phyloP scores from a whole-genome alignment of 1,140 invertebrate genomes.

The Luehdorfia chinensis region DNA sequence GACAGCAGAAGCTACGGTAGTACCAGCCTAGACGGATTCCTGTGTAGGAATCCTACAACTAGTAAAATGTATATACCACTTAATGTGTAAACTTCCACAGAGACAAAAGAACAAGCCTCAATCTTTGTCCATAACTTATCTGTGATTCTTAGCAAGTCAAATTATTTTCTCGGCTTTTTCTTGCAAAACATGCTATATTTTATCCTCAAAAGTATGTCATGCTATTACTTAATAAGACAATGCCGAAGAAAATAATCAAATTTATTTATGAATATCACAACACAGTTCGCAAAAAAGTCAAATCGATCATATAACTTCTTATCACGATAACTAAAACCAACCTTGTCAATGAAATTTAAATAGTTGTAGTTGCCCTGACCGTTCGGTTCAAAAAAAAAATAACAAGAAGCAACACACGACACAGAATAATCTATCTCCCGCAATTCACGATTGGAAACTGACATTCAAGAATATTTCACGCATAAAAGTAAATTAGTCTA shows the following conservation, averaged over 20 bases:
- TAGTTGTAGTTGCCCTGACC: no score
- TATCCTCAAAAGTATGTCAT: not conserved
- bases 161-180: no score
- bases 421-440: slow-evolving; percentile 13
- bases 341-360: no score
- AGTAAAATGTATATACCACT: no score
- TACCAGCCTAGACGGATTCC: no score
- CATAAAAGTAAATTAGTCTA: slow-evolving; percentile 31
- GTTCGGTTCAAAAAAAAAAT: no score
- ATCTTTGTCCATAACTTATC: not conserved
- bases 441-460: slow-evolving; percentile 24
- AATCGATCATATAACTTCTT: no score
- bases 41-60: no score
- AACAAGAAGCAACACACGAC: slow-evolving; percentile 11
- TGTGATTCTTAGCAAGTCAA: not conserved
- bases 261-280: not conserved
- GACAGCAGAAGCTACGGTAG: no score
- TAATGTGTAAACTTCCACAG: no score
- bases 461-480: slow-evolving; percentile 23
- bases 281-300: not conserved
- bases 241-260: not conserved
- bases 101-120: not conserved
- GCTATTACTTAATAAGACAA: not conserved
- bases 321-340: no score
- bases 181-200: not conserved